phyloP scores from a whole-genome alignment of 2,888 invertebrate species.

The Chesias legatella region DNA sequence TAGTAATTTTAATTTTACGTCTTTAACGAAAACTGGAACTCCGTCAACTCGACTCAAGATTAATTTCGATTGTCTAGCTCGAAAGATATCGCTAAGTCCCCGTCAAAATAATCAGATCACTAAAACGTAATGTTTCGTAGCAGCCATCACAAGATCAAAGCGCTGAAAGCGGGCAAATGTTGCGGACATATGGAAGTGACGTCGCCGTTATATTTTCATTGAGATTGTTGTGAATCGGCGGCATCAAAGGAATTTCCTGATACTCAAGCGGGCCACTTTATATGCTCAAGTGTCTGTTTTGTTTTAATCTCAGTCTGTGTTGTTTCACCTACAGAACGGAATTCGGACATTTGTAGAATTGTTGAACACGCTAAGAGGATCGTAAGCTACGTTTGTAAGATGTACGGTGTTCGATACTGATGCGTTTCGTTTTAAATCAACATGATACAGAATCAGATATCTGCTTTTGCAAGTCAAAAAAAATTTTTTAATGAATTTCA shows the following conservation, averaged over 20 bases:
- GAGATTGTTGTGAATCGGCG: slow-evolving; percentile 61
- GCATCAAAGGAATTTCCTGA: slow-evolving; percentile 74
- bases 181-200: slow-evolving; percentile 46
- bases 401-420: slow-evolving; percentile 21
- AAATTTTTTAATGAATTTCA: too few species aligned
- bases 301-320: slow-evolving; percentile 44
- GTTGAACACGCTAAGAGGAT: too few species aligned
- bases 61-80: neutral
- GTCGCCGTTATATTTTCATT: slow-evolving; percentile 61
- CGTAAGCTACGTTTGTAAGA: too few species aligned
- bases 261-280: slow-evolving; percentile 58
- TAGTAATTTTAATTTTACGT: too few species aligned
- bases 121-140: slow-evolving; percentile 9
- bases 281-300: slow-evolving; percentile 54
- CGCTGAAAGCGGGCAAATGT: slow-evolving; percentile 33
- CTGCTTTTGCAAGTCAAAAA: too few species aligned
- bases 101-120: slow-evolving; percentile 12
- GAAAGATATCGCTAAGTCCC: neutral
- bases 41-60: neutral
- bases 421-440: slow-evolving; percentile 20
- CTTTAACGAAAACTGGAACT: too few species aligned
- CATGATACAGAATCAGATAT: too few species aligned
- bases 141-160: slow-evolving; percentile 18
- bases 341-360: slow-evolving; percentile 27
- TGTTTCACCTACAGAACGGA: slow-evolving; percentile 35